These are phyloP conservation scores for Papilio gigon DNA, from an alignment of 2,888 invertebrate genomes.

Conservation along the genomic window DNA sequence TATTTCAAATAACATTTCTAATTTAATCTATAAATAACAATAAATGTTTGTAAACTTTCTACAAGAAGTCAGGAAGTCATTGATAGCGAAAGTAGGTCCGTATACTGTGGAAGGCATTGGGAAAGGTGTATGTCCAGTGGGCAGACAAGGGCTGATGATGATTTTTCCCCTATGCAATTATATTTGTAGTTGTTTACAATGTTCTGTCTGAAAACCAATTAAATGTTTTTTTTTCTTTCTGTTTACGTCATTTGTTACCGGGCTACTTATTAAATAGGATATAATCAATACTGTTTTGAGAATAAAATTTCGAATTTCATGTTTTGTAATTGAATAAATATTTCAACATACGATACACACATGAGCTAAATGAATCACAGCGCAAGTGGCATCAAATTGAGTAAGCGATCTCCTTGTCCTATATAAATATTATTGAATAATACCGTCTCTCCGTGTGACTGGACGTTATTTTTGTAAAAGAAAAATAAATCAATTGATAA, in stretches of 20 bases:
- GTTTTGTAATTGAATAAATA: neutral
- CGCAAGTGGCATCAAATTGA: constrained; percentile 25
- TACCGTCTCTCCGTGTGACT: constrained; percentile 4
- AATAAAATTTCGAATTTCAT: neutral
- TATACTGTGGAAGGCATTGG: too few species aligned
- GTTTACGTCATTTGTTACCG: neutral
- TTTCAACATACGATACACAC: constrained; percentile 1
- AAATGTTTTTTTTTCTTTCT: neutral
- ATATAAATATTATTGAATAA: constrained; percentile 24
- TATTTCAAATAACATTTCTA: too few species aligned
- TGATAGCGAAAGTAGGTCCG: too few species aligned
- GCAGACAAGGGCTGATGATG: too few species aligned
- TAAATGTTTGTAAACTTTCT: too few species aligned
- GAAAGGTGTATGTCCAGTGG: too few species aligned
- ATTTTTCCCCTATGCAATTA: too few species aligned
- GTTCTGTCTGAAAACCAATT: too few species aligned
- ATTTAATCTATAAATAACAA: too few species aligned
- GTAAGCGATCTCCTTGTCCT: constrained; percentile 29
- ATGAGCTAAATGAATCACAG: constrained; percentile 15
- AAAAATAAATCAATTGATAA: neutral
- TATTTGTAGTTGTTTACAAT: too few species aligned
- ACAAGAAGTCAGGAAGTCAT: too few species aligned
- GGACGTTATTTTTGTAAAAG: neutral
- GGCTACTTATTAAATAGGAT: neutral
- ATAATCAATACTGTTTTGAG: neutral